Base-by-base conservation (phyloP, 1,140 invertebrate genomes). In the Drosophila kikkawai region DNA sequence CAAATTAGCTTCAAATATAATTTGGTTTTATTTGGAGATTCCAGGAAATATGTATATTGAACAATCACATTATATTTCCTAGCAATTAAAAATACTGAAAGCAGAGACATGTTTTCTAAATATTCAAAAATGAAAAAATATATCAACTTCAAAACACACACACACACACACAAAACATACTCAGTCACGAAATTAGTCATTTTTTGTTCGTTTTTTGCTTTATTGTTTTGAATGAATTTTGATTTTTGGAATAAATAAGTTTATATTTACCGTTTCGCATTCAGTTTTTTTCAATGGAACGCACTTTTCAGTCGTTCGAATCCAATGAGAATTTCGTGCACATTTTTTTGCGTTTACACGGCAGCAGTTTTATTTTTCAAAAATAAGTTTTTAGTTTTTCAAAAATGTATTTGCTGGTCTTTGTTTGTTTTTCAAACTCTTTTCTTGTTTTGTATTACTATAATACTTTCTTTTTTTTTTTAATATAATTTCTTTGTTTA, bases 231-330 rank as follows among this genome's bases (percentile, higher is more conserved):
- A 9, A 29, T 45, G n/a, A 34, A 41, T 51, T 5, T 53, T 11
- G 5, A 42, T 37, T 53, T 58, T 7, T 45, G 11, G 9, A 42
- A 67, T 13, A 29, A 19, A 15, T 22, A 19, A 19, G 22, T 47
- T 19, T 12, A 59, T 79, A 79, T 55, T 59, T 79, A 79, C 76
- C 75, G 29, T 19, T 77, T 58, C n/a, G 48, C 42, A 56, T 59
- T 22, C 6, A 55, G 64, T 15, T 44, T 47, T 70, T 39, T 71
- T 44, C 11, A 50, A 51, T 47, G 59, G 76, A 79, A 88, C 83
- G 80, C 60, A 69, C 80, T 87, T 80, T 84, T 88, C 78, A 88
- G 85, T 88, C 84, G 80, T 88, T 88, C 73, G 84, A 88, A 47
- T 88, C 84, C 48, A 75, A 57, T 34, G 80, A 88, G 44, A 88